Percentiles rank a stretch among this genome's conserved stretches.
Evolutionary conservation across 2,113 vertebrate genomes (phyloP).

Genomic region (Dolichotis patagonum): DNA sequence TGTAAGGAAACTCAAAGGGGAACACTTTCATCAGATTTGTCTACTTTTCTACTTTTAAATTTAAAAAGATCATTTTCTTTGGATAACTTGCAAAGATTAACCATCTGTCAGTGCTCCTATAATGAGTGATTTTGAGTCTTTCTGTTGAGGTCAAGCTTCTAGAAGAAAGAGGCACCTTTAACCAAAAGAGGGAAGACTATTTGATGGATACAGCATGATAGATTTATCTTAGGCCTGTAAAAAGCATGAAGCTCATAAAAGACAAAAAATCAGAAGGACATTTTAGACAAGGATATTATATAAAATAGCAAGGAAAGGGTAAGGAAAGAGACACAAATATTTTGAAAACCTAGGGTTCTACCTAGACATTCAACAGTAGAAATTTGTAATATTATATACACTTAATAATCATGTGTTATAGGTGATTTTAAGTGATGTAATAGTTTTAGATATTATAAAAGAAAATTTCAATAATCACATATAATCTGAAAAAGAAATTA

Average conservation of each 20-base stretch:
- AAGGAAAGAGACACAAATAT: conserved; percentile 39
- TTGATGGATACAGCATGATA: not conserved
- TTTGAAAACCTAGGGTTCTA: not conserved
- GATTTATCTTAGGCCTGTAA: conserved; percentile 38
- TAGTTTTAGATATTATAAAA: not conserved
- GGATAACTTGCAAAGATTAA: not conserved
- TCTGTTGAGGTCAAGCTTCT: conserved; percentile 34
- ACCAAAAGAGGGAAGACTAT: not conserved
- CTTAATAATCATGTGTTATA: not conserved
- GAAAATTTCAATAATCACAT: not conserved
- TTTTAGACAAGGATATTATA: conserved; percentile 5
- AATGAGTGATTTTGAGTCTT: not conserved
- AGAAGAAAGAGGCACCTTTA: conserved; percentile 41
- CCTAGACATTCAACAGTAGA: not conserved
- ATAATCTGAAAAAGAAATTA: conserved; percentile 13
- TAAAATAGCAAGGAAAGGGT: not conserved
- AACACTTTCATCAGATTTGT: not conserved
- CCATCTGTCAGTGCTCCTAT: not conserved
- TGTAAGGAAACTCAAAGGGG: not conserved
- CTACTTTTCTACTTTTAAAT: conserved; percentile 18
- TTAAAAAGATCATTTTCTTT: conserved; percentile 23
- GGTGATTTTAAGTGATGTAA: not conserved
- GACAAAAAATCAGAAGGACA: not conserved
- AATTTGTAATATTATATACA: not conserved
- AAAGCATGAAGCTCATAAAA: not conserved